Conservation (phyloP, 2,888 invertebrate genomes). For the Lutraria lutraria region DNA sequence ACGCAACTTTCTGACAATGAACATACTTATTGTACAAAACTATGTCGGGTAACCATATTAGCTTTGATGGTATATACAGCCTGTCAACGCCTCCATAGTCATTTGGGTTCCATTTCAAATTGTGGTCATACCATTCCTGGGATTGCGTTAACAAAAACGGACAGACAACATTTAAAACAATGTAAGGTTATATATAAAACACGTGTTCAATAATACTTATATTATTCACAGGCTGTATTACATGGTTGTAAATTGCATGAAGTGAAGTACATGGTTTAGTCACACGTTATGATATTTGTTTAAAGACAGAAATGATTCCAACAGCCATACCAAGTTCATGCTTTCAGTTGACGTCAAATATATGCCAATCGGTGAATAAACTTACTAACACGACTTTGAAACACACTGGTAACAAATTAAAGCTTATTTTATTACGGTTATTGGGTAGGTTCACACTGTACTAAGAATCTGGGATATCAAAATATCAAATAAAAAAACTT, state of each 20-base stretch:
- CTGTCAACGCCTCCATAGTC: constrained; percentile 98
- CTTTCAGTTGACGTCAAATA: too few relatives aligned
- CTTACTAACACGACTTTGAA: too few relatives aligned
- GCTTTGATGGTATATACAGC: constrained; percentile 97
- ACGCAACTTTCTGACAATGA: background rate
- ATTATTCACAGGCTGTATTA: background rate
- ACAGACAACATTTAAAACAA: constrained; percentile 28
- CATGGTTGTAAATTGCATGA: background rate
- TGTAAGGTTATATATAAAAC: background rate
- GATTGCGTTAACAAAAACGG: constrained; percentile 37
- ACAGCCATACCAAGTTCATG: too few relatives aligned
- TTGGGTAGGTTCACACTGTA: too few relatives aligned
- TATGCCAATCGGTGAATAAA: too few relatives aligned
- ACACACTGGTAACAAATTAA: too few relatives aligned
- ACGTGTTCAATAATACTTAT: background rate
- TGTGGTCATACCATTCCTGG: constrained; percentile 91
- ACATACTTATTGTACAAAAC: constrained; percentile 87
- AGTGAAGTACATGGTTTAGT: background rate
- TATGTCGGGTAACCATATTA: constrained; percentile 86
- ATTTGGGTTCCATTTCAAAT: constrained; percentile 97
- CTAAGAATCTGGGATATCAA: too few relatives aligned
- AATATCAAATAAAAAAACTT: too few relatives aligned
- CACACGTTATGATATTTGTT: too few relatives aligned
- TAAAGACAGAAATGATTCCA: too few relatives aligned
- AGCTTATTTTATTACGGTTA: too few relatives aligned